Conservation (phyloP, 2,797 vertebrate species). For the Catharus ustulatus region DNA sequence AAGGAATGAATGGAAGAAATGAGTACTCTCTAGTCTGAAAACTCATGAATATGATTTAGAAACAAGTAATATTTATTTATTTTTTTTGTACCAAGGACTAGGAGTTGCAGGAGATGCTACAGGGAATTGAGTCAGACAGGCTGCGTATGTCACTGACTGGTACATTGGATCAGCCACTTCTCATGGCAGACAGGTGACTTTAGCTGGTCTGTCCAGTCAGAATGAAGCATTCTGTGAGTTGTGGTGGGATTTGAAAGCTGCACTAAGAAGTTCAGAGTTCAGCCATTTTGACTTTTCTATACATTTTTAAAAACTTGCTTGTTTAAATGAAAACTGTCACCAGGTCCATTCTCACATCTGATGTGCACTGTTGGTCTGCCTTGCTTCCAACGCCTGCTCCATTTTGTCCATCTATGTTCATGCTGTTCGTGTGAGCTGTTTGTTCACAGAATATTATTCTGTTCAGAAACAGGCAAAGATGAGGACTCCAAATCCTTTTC, state of each 20-base stretch:
- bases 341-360: background rate
- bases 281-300: background rate
- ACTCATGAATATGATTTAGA: background rate
- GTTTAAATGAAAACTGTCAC: background rate
- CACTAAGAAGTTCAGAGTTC: background rate
- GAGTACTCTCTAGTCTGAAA: background rate
- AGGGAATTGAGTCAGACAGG: background rate
- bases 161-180: background rate
- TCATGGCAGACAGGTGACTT: background rate
- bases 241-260: background rate
- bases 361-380: background rate
- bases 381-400: background rate
- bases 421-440: background rate
- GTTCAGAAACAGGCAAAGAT: background rate
- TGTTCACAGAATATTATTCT: background rate
- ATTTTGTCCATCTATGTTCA: background rate
- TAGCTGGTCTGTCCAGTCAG: background rate
- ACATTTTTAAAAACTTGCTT: background rate
- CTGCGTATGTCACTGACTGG: background rate
- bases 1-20: background rate
- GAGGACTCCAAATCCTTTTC: background rate
- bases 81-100: background rate
- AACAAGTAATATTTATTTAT: background rate
- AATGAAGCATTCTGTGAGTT: background rate
- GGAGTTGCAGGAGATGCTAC: background rate